A percentile compares a stretch with the other conserved stretches of the same genome.
Conservation (phyloP, 2,797 vertebrate genomes). For the Phrynocephalus vlangalii region DNA sequence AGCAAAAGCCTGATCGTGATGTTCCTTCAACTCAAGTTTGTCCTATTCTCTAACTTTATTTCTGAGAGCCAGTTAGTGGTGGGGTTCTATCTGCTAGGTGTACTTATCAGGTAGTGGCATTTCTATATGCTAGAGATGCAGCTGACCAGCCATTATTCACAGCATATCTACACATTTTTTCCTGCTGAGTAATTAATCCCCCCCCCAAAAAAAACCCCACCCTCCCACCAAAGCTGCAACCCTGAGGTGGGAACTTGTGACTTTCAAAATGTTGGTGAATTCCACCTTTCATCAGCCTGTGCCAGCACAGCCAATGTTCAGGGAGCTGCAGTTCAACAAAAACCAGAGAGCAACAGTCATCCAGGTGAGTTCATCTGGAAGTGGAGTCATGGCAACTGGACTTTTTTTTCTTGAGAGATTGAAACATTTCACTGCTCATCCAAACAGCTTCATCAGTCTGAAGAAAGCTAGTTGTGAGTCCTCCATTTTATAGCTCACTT, state of each 20-base stretch:
- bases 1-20: background rate
- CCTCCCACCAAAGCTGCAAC: background rate
- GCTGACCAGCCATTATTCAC: background rate
- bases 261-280: no score
- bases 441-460: no score
- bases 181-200: background rate
- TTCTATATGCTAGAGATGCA: background rate
- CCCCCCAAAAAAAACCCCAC: no score
- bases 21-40: constrained; percentile 1
- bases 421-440: no score
- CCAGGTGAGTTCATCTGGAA: no score
- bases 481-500: no score
- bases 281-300: background rate
- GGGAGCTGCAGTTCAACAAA: no score
- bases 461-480: no score
- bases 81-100: background rate
- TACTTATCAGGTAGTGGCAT: background rate
- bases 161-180: background rate
- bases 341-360: no score
- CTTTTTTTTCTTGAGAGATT: no score
- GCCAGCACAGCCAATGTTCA: no score
- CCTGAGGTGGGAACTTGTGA: background rate
- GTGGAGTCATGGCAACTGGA: no score
- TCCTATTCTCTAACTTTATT: background rate
- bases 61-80: background rate